Percentiles rank a stretch among this genome's conserved stretches.
phyloP scores from a whole-genome alignment of 2,888 invertebrate species.

The Hyppa rectilinea region DNA sequence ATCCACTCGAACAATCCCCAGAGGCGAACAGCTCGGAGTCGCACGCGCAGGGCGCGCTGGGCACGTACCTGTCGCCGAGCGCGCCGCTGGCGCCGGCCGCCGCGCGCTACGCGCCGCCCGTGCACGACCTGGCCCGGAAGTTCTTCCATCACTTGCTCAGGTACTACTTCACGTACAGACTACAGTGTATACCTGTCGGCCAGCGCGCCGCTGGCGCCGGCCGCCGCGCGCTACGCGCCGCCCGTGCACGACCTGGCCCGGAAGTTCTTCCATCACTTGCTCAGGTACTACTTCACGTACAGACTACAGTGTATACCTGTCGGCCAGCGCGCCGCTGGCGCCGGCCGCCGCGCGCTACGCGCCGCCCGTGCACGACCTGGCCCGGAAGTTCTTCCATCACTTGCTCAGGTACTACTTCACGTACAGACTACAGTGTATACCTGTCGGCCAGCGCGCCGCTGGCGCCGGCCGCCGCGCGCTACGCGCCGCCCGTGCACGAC shows the following conservation, averaged over 20 bases:
- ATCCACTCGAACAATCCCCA: no score
- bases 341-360: slow-evolving; percentile 93
- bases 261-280: slow-evolving; percentile 96
- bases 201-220: slow-evolving; percentile 91
- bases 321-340: slow-evolving; percentile 92
- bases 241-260: slow-evolving; percentile 95
- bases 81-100: slow-evolving; percentile 92
- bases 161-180: slow-evolving; percentile 69
- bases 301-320: no score
- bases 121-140: slow-evolving; percentile 95
- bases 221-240: slow-evolving; percentile 93
- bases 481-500: slow-evolving; percentile 94
- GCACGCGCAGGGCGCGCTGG: slow-evolving; percentile 93
- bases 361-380: slow-evolving; percentile 95
- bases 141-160: slow-evolving; percentile 96
- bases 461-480: slow-evolving; percentile 92
- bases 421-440: no score
- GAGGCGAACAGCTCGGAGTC: slow-evolving; percentile 73
- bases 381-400: slow-evolving; percentile 96
- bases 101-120: slow-evolving; percentile 93
- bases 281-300: slow-evolving; percentile 87
- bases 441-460: slow-evolving; percentile 93
- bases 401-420: slow-evolving; percentile 91
- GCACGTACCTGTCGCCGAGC: slow-evolving; percentile 94
- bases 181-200: slow-evolving; percentile 96